These are phyloP conservation scores for Spisula solida DNA, from an alignment of 2,888 invertebrate species.

Conservation along the genomic window DNA sequence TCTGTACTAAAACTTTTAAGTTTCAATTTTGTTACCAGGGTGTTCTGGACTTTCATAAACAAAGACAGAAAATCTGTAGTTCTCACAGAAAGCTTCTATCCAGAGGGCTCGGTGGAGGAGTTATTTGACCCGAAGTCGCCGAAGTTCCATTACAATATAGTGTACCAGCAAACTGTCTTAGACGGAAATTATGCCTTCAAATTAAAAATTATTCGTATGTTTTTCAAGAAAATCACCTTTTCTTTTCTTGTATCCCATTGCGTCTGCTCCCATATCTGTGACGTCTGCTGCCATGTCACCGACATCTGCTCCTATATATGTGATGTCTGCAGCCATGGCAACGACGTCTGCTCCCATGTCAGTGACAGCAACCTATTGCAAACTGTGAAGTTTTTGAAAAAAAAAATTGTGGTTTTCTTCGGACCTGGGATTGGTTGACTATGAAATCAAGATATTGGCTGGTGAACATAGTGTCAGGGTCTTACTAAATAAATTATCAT, in stretches of 20 bases:
- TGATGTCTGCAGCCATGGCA: too few species aligned
- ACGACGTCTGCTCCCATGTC: too few species aligned
- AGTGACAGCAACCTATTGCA: constrained; percentile 1
- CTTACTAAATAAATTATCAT: too few species aligned
- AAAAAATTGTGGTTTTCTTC: too few species aligned
- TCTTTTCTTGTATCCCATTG: too few species aligned
- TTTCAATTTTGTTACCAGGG: constrained; percentile 31
- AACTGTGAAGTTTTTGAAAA: background rate
- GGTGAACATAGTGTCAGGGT: too few species aligned
- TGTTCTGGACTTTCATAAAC: constrained; percentile 40
- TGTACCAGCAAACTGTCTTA: background rate
- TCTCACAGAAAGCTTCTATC: constrained; percentile 54
- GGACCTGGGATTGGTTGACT: too few species aligned
- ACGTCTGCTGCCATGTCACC: too few species aligned
- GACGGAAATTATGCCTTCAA: constrained; percentile 21
- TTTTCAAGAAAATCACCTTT: background rate
- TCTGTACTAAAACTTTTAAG: constrained; percentile 3
- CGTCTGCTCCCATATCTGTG: too few species aligned
- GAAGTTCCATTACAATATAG: constrained; percentile 24
- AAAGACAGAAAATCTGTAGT: background rate
- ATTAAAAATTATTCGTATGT: constrained; percentile 39
- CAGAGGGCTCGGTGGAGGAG: background rate
- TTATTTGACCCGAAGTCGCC: constrained; percentile 33
- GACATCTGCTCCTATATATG: too few species aligned
- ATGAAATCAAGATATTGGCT: too few species aligned